These are phyloP conservation scores for Tridacna gigas DNA, from an alignment of 2,888 invertebrate genomes.

Conservation along the genomic window DNA sequence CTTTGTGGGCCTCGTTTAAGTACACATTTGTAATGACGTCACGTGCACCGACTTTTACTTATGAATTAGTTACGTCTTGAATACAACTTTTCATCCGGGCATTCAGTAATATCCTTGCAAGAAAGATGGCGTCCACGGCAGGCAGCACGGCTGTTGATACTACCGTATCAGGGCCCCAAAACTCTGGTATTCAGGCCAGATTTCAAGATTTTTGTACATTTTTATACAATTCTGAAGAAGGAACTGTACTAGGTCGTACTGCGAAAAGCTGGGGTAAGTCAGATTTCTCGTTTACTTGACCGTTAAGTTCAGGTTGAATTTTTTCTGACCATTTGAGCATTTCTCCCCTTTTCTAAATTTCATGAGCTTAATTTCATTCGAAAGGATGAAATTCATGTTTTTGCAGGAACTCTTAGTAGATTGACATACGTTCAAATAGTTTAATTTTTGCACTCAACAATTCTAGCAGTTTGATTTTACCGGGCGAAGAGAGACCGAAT, in stretches of 20 bases:
- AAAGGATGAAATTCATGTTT: too few relatives aligned
- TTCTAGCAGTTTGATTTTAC: too few relatives aligned
- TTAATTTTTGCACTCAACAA: too few relatives aligned
- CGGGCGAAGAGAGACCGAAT: too few relatives aligned
- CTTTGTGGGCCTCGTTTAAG: background rate
- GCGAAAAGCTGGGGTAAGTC: constrained; percentile 92
- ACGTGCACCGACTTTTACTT: constrained; percentile 55
- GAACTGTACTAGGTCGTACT: constrained; percentile 95
- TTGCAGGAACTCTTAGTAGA: too few relatives aligned
- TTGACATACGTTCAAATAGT: too few relatives aligned
- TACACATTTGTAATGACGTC: constrained; percentile 45
- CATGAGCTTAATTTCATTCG: too few relatives aligned
- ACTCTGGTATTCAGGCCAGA: constrained; percentile 67
- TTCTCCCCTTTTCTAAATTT: too few relatives aligned
- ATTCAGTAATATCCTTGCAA: constrained; percentile 47
- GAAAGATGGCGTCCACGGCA: constrained; percentile 73
- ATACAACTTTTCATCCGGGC: constrained; percentile 58
- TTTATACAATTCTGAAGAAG: constrained; percentile 96
- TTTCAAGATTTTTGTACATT: constrained; percentile 86
- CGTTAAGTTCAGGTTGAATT: too few relatives aligned
- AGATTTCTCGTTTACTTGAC: too few relatives aligned
- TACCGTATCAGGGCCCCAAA: constrained; percentile 67
- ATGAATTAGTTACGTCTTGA: constrained; percentile 52
- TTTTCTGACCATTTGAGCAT: too few relatives aligned
- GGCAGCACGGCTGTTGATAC: constrained; percentile 73